Evolutionary conservation across 2,113 vertebrate species (phyloP).

Genomic region (Tragelaphus scriptus): DNA sequence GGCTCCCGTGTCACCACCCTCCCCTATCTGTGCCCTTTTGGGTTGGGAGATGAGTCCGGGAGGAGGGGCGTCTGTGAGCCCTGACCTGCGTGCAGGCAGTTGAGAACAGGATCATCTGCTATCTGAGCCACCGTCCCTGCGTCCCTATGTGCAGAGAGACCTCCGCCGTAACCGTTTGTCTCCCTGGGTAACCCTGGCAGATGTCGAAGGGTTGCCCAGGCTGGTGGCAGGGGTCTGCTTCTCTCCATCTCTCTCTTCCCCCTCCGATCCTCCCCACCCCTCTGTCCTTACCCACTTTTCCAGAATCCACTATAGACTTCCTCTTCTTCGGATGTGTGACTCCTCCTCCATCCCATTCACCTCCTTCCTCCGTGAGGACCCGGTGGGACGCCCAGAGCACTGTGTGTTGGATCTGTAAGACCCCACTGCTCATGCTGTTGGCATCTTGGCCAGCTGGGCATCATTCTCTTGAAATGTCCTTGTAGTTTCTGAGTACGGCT

Average conservation of each 20-base stretch:
- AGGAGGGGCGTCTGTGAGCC: not conserved
- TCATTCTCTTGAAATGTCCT: not conserved
- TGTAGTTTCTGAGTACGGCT: not conserved
- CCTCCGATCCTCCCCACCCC: accelerated
- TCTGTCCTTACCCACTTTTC: not conserved
- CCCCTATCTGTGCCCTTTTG: not conserved
- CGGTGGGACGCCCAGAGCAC: accelerated
- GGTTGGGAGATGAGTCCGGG: not conserved
- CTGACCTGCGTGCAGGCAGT: not conserved
- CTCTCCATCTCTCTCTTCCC: not conserved
- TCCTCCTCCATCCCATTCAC: accelerated
- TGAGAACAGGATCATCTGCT: not conserved
- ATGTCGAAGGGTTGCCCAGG: no score
- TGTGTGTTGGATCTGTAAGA: accelerated
- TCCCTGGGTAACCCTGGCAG: not conserved
- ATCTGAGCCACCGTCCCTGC: accelerated
- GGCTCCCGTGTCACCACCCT: no score
- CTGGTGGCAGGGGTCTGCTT: not conserved
- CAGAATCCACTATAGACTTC: not conserved
- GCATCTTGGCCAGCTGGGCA: not conserved
- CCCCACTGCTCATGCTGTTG: not conserved
- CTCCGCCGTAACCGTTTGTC: accelerated
- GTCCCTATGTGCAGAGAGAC: not conserved
- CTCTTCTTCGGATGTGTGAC: not conserved
- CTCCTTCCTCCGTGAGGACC: accelerated